Percentiles rank a stretch among this genome's conserved stretches.
phyloP scores from a whole-genome alignment of 2,888 invertebrate genomes.

The Pterostichus madidus region DNA sequence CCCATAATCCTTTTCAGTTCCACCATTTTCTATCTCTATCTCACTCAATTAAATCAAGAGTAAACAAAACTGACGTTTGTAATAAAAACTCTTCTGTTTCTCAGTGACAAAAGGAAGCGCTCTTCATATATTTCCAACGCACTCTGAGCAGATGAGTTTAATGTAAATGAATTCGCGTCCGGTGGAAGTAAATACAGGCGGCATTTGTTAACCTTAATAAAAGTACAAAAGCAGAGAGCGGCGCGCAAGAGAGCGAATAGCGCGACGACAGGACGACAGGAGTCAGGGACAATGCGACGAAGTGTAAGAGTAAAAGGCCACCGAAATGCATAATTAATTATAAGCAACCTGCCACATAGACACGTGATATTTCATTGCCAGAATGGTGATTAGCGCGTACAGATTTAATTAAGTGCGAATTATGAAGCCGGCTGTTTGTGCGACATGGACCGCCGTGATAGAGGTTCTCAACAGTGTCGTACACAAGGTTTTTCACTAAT shows the following conservation, averaged over 20 bases:
- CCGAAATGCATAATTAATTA: constrained; percentile 62
- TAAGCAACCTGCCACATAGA: constrained; percentile 53
- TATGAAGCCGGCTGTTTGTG: constrained; percentile 57
- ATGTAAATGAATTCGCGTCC: constrained; percentile 50
- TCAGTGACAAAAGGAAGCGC: constrained; percentile 31
- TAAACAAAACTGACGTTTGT: constrained; percentile 17
- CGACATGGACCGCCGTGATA: not conserved
- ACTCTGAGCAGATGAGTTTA: constrained; percentile 45
- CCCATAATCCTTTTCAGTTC: not conserved
- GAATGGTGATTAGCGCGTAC: constrained; percentile 59
- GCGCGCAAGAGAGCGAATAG: constrained; percentile 6
- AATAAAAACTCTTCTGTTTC: constrained; percentile 29
- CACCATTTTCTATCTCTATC: not conserved
- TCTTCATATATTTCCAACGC: constrained; percentile 52
- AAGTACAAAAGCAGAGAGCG: constrained; percentile 9
- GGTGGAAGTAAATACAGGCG: constrained; percentile 30
- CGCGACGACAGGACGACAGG: not conserved
- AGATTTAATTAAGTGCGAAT: constrained; percentile 65
- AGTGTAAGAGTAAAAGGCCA: not conserved
- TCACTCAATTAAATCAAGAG: constrained; percentile 1
- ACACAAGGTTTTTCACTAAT: not conserved
- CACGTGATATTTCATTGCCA: constrained; percentile 61
- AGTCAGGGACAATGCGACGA: not conserved
- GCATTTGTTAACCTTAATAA: constrained; percentile 57
- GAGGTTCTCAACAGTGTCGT: not conserved